Base-by-base conservation (phyloP, 2,888 invertebrate species). In the Lordiphosa andalusiaca region DNA sequence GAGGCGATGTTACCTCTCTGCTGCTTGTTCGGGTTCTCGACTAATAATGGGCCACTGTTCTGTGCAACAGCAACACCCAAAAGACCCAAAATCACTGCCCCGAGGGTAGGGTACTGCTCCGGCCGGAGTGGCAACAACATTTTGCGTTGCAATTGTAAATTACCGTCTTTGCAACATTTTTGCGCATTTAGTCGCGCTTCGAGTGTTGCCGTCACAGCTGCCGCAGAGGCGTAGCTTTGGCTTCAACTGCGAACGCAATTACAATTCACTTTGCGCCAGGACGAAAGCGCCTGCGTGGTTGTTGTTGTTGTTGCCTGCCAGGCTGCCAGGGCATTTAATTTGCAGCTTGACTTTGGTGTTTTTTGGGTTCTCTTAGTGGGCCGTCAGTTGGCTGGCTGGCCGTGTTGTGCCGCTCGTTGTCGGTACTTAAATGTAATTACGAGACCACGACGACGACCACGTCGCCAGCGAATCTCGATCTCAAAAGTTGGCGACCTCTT, bases 151-250 rank as follows among this genome's bases (percentile, higher is more conserved):
- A 80, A 82, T 80, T 80, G 80, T 84, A 80, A 84, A 80, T 80
- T 82, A 82, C 75, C 64, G 75, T 74, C 84, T 84, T 82, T 82
- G 84, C 80, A 78, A 74, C 64, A 82, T 75, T 85, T 84, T 83
- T 83, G 73, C 74, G 80, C 81, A 74, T 84, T 81, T 84, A 83
- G 80, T 82, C 83, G 80, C 80, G 80, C 84, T 84, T 78, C 70
- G 78, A 84, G 78, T 81, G 84, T 84, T 82, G 70, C 68, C 55
- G 60, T 57, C 42, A 47, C 57, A 35, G 75, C 72, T 73, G 66
- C 67, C 61, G 30, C 44, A 50, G 50, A 36, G 42, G 47, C 39
- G 12, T 35, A 25, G 19, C 48, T 38, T 1, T 44, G 25, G 30
- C 53, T 51, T 13, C 47, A 35, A 10, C 39, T 30, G 52, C 64